These are phyloP conservation scores for Eonycteris spelaea DNA, from an alignment of 2,113 vertebrate species.

Conservation along the genomic window DNA sequence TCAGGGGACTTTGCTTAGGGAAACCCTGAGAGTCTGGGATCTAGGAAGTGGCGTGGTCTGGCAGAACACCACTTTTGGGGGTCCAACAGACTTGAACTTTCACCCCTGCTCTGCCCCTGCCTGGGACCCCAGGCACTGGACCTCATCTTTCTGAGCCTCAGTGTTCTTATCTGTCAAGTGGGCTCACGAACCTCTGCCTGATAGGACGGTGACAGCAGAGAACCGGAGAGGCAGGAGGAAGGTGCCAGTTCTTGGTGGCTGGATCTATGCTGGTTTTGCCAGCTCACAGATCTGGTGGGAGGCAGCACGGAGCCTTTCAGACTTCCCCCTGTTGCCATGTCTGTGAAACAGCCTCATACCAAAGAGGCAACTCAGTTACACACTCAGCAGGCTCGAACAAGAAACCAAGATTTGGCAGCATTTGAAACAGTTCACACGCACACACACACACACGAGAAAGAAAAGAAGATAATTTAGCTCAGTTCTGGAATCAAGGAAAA, in stretches of 20 bases:
- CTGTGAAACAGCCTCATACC: not conserved
- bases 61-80: not conserved
- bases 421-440: not conserved
- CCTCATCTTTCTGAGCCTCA: not conserved
- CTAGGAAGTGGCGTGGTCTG: not conserved
- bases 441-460: not conserved
- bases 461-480: not conserved
- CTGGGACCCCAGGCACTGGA: not conserved
- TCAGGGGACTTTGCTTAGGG: not conserved
- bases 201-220: rapidly evolving
- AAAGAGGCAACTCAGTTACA: not conserved
- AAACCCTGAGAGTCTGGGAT: not conserved
- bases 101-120: not conserved
- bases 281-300: not conserved
- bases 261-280: not conserved
- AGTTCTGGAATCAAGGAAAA: conserved; percentile 43
- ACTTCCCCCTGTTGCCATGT: not conserved
- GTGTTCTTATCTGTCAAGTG: not conserved
- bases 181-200: not conserved
- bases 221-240: rapidly evolving
- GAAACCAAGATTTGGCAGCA: conserved; percentile 57
- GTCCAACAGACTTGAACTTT: not conserved
- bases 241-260: not conserved
- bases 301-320: not conserved
- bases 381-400: conserved; percentile 60